Evolutionary conservation across 2,888 invertebrate species (phyloP), one percentile per base, ranked within the genome.

Genomic region (Pammene fasciana): DNA sequence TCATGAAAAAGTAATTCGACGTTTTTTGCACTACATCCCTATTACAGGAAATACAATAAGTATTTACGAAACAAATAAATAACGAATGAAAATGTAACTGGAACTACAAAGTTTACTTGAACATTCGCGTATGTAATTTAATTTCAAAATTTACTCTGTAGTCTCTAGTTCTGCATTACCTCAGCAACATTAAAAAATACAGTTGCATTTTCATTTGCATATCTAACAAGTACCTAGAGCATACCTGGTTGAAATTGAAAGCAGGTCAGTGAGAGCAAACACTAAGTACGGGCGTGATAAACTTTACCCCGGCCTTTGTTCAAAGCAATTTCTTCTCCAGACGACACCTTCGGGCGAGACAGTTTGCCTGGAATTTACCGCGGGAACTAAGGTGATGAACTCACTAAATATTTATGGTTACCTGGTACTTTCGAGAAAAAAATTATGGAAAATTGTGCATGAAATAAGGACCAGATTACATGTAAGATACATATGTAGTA

Each of bases 211-310:
- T 64, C 57, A 68, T 68, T 68, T 68, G 64, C 68, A 68, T 64
- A 68, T 52, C 16, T 68, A 57, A 65, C 59, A 59, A 68, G 56
- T 14, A n/a, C 34, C 6, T n/a, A 57, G 62, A 55, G 60, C 55
- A 52, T 57, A 18, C n/a, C 26, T 59, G 62, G 62, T 45, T 52
- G 64, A 68, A 59, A 65, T 59, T 59, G 68, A 68, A 68, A 68
- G 68, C 64, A 59, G 68, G 68, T 65, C 68, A 68, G 68, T 59
- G 26, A 52, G 59, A 54, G 65, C 68, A 68, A 59, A 65, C 65
- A 68, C 52, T 57, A 52, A 50, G 64, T 64, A 50, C 64, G 65
- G 46, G 65, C 52, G 64, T 57, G 52, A 68, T 57, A 68, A 64
- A 50, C 64, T 64, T 52, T 64, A 46, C 45, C 52, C 36, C 59